These are phyloP conservation scores for Pyxicephalus adspersus DNA, from an alignment of 2,113 vertebrate species.

Conservation along the genomic window DNA sequence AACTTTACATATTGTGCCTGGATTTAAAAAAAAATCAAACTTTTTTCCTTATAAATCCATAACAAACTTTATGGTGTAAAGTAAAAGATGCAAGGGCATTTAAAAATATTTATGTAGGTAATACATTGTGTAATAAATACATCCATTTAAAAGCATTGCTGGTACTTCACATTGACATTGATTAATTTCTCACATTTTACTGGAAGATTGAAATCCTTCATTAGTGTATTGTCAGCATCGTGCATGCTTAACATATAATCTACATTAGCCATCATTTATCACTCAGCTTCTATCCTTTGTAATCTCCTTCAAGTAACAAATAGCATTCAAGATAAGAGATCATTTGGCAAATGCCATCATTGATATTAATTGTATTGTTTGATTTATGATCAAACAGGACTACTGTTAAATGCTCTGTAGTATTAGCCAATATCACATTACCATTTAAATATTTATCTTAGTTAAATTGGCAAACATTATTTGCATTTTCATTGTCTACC, in stretches of 20 bases:
- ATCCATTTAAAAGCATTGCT: not conserved
- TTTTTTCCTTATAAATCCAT: not conserved
- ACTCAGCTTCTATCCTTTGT: slow-evolving; percentile 11
- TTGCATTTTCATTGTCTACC: too few relatives aligned
- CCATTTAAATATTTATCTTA: not conserved
- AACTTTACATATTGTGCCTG: too few relatives aligned
- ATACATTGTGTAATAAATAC: not conserved
- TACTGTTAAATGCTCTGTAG: not conserved
- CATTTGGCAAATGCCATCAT: slow-evolving; percentile 5
- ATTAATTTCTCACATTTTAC: not conserved
- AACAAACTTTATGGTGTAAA: not conserved
- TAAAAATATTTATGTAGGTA: not conserved
- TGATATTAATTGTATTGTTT: slow-evolving; percentile 25
- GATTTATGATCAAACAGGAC: slow-evolving; percentile 22
- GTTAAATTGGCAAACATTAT: too few relatives aligned
- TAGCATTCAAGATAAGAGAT: slow-evolving; percentile 30
- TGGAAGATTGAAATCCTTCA: slow-evolving; percentile 2
- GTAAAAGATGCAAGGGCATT: not conserved
- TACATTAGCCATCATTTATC: slow-evolving; percentile 42
- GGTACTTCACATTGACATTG: not conserved
- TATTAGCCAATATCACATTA: not conserved
- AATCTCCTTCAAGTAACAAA: slow-evolving; percentile 18
- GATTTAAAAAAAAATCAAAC: too few relatives aligned
- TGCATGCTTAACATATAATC: slow-evolving; percentile 44
- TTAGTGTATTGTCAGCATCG: slow-evolving; percentile 39